These are phyloP conservation scores for Anas platyrhynchos DNA, from an alignment of 2,113 vertebrate genomes.

Conservation along the genomic window DNA sequence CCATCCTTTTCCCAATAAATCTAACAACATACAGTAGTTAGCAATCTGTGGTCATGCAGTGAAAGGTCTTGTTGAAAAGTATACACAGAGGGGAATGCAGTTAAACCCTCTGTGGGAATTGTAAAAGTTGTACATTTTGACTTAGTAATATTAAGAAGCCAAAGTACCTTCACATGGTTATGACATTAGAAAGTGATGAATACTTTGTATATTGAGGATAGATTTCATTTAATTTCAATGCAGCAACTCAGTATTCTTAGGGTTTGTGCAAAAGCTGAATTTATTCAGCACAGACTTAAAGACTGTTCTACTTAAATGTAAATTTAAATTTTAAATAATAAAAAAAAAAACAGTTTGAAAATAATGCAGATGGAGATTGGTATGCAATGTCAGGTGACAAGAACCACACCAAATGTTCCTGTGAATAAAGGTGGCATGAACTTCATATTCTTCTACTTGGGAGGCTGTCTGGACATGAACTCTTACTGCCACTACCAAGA, in stretches of 20 bases:
- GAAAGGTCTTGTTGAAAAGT: constrained; percentile 3
- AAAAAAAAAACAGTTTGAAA: not conserved
- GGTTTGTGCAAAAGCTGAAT: not conserved
- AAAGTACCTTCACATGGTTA: not conserved
- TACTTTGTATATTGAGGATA: not conserved
- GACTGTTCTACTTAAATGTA: not conserved
- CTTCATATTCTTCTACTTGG: not conserved
- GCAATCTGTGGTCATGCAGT: not conserved
- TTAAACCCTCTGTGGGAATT: not conserved
- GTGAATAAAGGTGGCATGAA: not conserved
- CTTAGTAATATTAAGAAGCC: not conserved
- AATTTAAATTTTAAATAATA: not conserved
- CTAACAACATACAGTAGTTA: not conserved
- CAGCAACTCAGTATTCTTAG: not conserved
- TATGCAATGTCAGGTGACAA: fast-evolving
- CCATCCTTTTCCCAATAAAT: not conserved
- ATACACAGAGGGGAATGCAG: not conserved
- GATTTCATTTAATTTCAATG: not conserved
- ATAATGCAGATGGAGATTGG: not conserved
- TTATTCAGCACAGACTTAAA: not conserved
- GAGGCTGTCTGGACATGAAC: not conserved
- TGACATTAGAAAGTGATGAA: not conserved
- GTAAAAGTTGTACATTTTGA: not conserved
- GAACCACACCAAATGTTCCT: not conserved
- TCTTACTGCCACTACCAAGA: not conserved